A percentile compares a stretch with the other conserved stretches of the same genome.
Evolutionary conservation across 2,797 vertebrate genomes (phyloP).

Genomic region (Alectoris magna): DNA sequence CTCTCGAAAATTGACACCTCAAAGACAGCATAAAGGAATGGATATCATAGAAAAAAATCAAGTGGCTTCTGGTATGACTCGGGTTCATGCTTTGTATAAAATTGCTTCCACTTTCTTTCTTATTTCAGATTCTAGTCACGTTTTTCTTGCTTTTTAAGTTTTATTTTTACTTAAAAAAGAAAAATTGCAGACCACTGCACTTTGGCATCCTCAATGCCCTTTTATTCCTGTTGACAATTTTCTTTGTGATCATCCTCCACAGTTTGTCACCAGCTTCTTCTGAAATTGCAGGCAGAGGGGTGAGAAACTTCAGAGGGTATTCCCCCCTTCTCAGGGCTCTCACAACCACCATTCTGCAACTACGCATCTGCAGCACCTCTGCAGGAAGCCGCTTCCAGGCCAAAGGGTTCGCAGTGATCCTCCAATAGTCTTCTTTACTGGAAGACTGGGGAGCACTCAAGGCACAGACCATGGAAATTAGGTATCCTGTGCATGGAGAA

Average conservation of each 20-base stretch:
- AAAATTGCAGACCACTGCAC: neutral
- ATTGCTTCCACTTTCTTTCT: neutral
- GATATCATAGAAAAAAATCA: neutral
- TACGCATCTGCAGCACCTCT: neutral
- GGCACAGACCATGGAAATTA: rapidly evolving
- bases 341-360: rapidly evolving
- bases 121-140: neutral
- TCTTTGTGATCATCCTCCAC: neutral
- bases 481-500: neutral
- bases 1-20: neutral
- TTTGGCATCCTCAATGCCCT: neutral
- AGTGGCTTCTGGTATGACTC: conserved; percentile 27
- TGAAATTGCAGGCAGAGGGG: neutral
- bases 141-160: neutral
- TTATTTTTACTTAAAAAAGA: neutral
- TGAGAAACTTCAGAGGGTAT: neutral
- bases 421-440: neutral
- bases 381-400: neutral
- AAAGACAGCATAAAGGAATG: conserved; percentile 22
- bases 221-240: neutral
- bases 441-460: rapidly evolving
- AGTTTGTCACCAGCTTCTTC: neutral
- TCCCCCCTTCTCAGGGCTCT: neutral
- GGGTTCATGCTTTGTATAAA: neutral
- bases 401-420: neutral